Evolutionary conservation across 23 tunicate species (phyloP).

Genomic region (Ascidia mentula): DNA sequence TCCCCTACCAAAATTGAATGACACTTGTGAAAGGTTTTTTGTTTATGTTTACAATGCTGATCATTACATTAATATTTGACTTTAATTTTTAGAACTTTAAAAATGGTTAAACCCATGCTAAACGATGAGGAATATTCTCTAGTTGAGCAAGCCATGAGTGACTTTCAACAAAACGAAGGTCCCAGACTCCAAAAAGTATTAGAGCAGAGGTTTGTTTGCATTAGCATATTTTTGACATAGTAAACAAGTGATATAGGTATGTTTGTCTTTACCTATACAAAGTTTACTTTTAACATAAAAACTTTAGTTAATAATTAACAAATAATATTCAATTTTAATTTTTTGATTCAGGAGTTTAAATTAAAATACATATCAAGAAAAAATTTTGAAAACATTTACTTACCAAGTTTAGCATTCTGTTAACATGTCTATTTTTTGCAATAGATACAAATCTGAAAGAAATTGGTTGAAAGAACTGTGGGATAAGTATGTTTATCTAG

Average conservation of each 20-base stretch:
- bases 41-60: neutral
- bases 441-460: conserved; percentile 57
- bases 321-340: neutral
- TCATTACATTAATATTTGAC: neutral
- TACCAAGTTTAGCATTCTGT: neutral
- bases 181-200: conserved; percentile 65
- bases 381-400: neutral
- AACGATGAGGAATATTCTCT: conserved; percentile 43
- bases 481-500: conserved; percentile 86
- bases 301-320: no score
- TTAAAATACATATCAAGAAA: no score
- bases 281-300: no score
- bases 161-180: conserved; percentile 58
- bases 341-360: no score
- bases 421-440: neutral
- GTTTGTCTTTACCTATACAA: neutral
- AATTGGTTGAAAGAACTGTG: conserved; percentile 85
- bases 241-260: neutral
- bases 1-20: conserved; percentile 74
- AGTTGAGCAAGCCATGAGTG: conserved; percentile 39
- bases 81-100: conserved; percentile 38
- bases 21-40: conserved; percentile 71
- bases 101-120: conserved; percentile 73
- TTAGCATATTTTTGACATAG: neutral
- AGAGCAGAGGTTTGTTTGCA: conserved; percentile 46